phyloP scores from a whole-genome alignment of 2,888 invertebrate genomes.

The Tinea pellionella region DNA sequence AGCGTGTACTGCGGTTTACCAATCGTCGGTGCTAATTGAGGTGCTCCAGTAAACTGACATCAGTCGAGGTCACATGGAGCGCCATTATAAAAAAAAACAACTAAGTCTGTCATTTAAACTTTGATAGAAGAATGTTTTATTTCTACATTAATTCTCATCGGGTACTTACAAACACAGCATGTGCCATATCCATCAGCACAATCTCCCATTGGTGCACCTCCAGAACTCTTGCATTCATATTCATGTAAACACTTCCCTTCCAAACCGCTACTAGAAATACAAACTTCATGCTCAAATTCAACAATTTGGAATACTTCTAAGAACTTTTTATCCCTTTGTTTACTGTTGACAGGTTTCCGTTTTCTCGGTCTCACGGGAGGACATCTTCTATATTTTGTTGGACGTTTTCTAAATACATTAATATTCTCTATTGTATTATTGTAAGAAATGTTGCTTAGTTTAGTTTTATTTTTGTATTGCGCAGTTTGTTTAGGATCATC shows the following conservation, averaged over 20 bases:
- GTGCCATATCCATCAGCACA: conserved; percentile 81
- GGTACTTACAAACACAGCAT: conserved; percentile 79
- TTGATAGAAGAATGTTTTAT: no score
- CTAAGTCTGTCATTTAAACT: no score
- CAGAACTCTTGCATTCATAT: conserved; percentile 72
- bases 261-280: conserved; percentile 66
- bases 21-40: no score
- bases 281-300: conserved; percentile 75
- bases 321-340: conserved; percentile 42
- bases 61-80: no score
- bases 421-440: conserved; percentile 6
- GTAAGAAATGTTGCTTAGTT: not conserved
- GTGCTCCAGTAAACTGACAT: no score
- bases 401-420: conserved; percentile 1
- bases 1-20: no score
- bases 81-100: no score
- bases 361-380: conserved; percentile 21
- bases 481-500: not conserved
- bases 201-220: conserved; percentile 72
- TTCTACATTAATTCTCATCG: no score
- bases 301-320: conserved; percentile 78
- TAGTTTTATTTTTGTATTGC: not conserved
- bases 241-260: conserved; percentile 79
- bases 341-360: conserved; percentile 20
- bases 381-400: conserved; percentile 26